These are phyloP conservation scores for Zaprionus lachaisei DNA, from an alignment of 1,140 invertebrate genomes.

Conservation along the genomic window DNA sequence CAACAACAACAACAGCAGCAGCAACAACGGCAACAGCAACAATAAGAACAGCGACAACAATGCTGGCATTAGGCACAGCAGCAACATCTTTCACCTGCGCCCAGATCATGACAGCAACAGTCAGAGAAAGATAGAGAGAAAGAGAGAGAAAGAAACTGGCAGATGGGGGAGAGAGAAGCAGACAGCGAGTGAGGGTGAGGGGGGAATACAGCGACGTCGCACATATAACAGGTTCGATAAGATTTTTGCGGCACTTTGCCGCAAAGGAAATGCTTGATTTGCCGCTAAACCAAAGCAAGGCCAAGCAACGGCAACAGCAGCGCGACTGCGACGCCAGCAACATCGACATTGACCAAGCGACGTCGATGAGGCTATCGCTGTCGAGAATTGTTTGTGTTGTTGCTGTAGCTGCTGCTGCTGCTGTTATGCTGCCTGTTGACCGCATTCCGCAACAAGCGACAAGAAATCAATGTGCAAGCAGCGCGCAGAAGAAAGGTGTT, in stretches of 20 bases:
- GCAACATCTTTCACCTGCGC: conserved; percentile 67
- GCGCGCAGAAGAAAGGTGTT: conserved; percentile 65
- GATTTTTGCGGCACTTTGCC: conserved; percentile 78
- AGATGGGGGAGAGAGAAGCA: background rate
- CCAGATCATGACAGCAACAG: conserved; percentile 3
- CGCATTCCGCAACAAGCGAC: conserved; percentile 66
- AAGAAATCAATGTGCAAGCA: conserved; percentile 75
- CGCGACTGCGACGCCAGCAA: conserved; percentile 15
- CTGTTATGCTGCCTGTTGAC: conserved; percentile 66
- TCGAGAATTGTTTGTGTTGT: conserved; percentile 1
- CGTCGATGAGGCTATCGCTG: conserved; percentile 27
- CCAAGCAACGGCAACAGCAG: conserved; percentile 69
- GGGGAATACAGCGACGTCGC: background rate
- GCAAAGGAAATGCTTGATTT: conserved; percentile 77
- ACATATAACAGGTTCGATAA: conserved; percentile 76
- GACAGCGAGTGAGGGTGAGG: background rate
- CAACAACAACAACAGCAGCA: conserved; percentile 41
- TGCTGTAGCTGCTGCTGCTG: conserved; percentile 41
- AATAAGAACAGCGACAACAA: conserved; percentile 43
- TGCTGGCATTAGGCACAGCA: conserved; percentile 33
- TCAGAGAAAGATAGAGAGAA: background rate
- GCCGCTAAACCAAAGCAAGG: conserved; percentile 74
- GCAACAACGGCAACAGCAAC: conserved; percentile 22
- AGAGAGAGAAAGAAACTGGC: background rate
- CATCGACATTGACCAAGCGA: conserved; percentile 72